Evolutionary conservation across 2,113 vertebrate genomes (phyloP).

Genomic region (Dasyprocta punctata): DNA sequence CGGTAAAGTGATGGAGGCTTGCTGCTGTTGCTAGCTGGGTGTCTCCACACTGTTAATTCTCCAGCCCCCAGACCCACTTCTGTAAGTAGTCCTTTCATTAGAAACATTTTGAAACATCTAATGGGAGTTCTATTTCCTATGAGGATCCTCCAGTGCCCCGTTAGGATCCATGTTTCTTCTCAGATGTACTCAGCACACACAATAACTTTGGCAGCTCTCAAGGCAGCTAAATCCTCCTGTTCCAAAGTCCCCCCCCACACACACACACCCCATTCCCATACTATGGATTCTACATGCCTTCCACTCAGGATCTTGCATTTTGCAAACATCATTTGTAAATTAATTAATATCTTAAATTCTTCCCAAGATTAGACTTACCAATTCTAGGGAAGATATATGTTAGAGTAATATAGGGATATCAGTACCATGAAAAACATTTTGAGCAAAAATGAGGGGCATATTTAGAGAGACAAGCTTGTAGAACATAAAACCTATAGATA

Average conservation of each 20-base stretch:
- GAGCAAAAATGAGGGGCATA: background rate
- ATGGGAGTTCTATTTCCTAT: background rate
- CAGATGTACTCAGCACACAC: background rate
- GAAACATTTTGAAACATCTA: background rate
- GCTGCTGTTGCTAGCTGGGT: background rate
- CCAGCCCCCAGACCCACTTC: background rate
- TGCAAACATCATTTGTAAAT: slow-evolving; percentile 34
- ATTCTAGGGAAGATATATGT: background rate
- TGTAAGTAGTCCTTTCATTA: background rate
- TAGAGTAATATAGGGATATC: background rate
- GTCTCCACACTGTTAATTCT: background rate
- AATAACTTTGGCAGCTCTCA: background rate
- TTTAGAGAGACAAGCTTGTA: background rate
- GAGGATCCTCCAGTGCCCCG: background rate
- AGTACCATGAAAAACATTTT: slow-evolving; percentile 12
- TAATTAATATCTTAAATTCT: background rate
- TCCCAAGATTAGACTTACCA: background rate
- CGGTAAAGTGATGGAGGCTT: background rate
- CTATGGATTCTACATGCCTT: background rate
- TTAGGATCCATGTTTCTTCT: background rate
- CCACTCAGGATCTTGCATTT: background rate
- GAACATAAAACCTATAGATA: background rate
- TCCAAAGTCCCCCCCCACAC: background rate
- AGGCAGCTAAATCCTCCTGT: background rate
- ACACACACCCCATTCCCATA: background rate